Evolutionary conservation across 2,888 invertebrate species (phyloP).

Genomic region (Stomorhina lunata): DNA sequence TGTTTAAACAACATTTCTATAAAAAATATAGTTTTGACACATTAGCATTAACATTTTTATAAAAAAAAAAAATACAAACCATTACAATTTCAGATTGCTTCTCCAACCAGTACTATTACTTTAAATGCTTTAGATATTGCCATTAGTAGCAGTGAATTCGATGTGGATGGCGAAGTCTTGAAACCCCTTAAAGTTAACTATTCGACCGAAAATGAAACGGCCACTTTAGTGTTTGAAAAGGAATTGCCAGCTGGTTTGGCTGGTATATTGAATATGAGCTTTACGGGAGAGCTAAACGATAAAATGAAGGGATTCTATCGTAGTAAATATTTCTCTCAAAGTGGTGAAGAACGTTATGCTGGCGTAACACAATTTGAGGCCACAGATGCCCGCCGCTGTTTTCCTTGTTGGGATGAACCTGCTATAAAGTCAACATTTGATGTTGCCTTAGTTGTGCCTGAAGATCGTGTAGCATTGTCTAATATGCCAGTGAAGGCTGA

Average conservation of each 20-base stretch:
- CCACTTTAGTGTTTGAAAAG: conserved; percentile 84
- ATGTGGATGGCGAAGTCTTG: conserved; percentile 80
- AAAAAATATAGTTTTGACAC: conserved; percentile 27
- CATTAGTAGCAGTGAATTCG: conserved; percentile 83
- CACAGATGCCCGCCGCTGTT: conserved; percentile 94
- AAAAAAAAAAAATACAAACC: background rate
- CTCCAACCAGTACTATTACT: conserved; percentile 85
- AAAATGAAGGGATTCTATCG: conserved; percentile 98
- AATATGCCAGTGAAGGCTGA: conserved; percentile 89
- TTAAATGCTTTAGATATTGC: conserved; percentile 89
- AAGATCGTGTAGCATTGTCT: conserved; percentile 91
- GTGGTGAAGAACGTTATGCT: conserved; percentile 89
- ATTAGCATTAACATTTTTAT: background rate
- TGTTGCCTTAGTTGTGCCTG: conserved; percentile 90
- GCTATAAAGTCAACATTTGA: conserved; percentile 97
- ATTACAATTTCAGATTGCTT: conserved; percentile 84
- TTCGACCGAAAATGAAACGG: conserved; percentile 84
- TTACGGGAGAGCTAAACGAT: conserved; percentile 93
- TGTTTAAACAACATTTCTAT: conserved; percentile 61
- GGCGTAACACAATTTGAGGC: conserved; percentile 96
- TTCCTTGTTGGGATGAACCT: conserved; percentile 99
- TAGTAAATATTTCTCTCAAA: conserved; percentile 88
- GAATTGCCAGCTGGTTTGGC: conserved; percentile 82
- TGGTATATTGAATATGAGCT: conserved; percentile 84
- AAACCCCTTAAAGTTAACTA: conserved; percentile 73